phyloP scores from a whole-genome alignment of 2,113 vertebrate genomes.

The Apistogramma diplotaenia region DNA sequence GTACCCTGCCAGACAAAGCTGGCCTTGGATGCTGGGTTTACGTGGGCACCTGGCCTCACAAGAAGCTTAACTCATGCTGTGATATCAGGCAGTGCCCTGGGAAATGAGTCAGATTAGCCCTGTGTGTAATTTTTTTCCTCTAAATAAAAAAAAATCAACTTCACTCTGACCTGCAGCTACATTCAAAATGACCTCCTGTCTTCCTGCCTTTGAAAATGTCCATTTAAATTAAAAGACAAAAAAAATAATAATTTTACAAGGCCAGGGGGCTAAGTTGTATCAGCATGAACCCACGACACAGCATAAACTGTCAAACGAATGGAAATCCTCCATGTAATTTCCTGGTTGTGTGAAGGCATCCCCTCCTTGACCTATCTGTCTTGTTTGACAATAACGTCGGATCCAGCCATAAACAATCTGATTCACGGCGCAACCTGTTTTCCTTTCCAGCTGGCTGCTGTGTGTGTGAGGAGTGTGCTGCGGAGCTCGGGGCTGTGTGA shows the following conservation, averaged over 20 bases:
- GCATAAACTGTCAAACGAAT: neutral
- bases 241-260: neutral
- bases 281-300: neutral
- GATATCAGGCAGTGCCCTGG: neutral
- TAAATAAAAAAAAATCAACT: conserved; percentile 1
- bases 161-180: neutral
- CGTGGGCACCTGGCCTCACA: neutral
- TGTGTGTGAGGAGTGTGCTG: conserved; percentile 21
- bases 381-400: neutral
- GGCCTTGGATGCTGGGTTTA: conserved; percentile 15
- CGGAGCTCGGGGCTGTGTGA: conserved; percentile 49
- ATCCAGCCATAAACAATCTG: conserved; percentile 8
- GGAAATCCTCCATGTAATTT: neutral
- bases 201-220: neutral
- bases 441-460: neutral
- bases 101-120: neutral
- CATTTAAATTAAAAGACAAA: neutral
- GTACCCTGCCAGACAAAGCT: conserved; percentile 4
- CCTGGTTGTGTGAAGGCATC: neutral
- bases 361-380: conserved; percentile 10
- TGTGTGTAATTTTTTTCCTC: neutral
- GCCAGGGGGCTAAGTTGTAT: neutral
- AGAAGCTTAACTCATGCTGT: neutral
- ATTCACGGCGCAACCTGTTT: neutral
- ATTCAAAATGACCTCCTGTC: neutral